Evolutionary conservation across 1,140 invertebrate genomes (phyloP).

Genomic region (Eurosta solidaginis): DNA sequence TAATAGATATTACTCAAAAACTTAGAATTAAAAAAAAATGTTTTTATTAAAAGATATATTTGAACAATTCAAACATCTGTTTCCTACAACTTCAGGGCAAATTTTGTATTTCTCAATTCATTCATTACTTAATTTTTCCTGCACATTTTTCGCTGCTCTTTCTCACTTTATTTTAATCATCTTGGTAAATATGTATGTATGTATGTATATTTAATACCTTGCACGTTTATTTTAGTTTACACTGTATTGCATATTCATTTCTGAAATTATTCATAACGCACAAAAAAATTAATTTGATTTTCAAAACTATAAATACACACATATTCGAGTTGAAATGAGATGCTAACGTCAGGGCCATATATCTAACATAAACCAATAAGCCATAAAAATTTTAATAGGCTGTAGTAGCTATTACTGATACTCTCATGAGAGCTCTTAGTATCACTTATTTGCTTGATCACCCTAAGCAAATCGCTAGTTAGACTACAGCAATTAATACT

Average conservation of each 20-base stretch:
- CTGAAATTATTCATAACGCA: constrained; percentile 11
- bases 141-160: not conserved
- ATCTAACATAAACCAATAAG: not conserved
- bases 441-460: too few species aligned
- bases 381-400: not conserved
- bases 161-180: not conserved
- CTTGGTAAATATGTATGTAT: not conserved
- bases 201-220: not conserved
- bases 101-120: too few species aligned
- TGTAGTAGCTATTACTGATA: too few species aligned
- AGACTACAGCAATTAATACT: too few species aligned
- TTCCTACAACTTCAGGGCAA: too few species aligned
- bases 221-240: too few species aligned
- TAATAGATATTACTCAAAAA: too few species aligned
- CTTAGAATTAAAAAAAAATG: too few species aligned
- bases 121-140: not conserved
- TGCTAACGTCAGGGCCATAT: not conserved
- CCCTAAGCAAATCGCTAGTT: too few species aligned
- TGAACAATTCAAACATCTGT: too few species aligned
- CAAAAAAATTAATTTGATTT: not conserved
- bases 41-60: too few species aligned
- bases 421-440: too few species aligned
- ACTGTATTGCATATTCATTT: not conserved
- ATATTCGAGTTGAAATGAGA: not conserved
- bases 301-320: not conserved